These are phyloP conservation scores for Balaenoptera acutorostrata DNA, from an alignment of 2,113 vertebrate species.

Conservation along the genomic window DNA sequence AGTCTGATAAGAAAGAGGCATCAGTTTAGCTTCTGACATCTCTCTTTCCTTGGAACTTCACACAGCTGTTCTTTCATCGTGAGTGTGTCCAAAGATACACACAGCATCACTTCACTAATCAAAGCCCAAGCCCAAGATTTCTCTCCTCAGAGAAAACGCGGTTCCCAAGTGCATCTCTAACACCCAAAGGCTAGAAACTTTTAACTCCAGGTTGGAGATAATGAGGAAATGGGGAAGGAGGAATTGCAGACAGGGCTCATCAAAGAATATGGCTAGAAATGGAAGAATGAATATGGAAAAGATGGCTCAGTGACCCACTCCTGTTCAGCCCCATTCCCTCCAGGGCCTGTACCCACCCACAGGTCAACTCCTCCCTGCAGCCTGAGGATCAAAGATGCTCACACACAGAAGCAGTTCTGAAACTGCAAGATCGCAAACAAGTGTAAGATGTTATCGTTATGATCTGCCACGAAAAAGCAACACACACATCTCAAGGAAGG, in stretches of 20 bases:
- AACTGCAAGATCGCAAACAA: background rate
- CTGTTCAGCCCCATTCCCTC: background rate
- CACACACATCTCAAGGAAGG: background rate
- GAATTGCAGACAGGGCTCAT: background rate
- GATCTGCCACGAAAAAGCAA: background rate
- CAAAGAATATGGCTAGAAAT: background rate
- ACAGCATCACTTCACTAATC: background rate
- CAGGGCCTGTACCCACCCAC: fast-evolving
- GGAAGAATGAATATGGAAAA: background rate
- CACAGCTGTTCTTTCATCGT: background rate
- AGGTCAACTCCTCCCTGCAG: background rate
- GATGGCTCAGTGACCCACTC: background rate
- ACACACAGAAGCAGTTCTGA: background rate
- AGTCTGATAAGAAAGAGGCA: constrained; percentile 12
- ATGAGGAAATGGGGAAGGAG: background rate
- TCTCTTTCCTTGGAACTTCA: background rate
- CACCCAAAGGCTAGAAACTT: background rate
- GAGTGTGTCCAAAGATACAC: background rate
- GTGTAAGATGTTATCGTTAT: background rate
- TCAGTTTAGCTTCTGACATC: background rate
- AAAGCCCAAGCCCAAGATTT: background rate
- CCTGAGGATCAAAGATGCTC: fast-evolving
- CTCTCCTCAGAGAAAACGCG: background rate
- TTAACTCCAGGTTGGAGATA: background rate
- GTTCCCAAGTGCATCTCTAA: background rate